Evolutionary conservation across 1,140 invertebrate species (phyloP), one percentile per base, ranked within the genome.

Genomic region (Hylaeus volcanicus): DNA sequence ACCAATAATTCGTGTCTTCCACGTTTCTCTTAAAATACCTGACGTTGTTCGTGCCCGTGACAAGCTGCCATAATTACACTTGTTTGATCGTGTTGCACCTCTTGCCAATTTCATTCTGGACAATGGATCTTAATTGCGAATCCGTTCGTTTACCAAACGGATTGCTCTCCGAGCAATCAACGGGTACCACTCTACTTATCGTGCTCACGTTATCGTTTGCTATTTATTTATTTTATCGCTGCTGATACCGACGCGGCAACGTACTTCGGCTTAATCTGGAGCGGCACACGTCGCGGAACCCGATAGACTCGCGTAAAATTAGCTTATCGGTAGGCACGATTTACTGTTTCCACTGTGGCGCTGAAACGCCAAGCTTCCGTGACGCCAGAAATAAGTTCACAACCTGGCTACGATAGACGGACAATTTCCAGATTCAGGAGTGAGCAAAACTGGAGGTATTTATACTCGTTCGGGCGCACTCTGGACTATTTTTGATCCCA

Each of bases 341-440:
- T 77, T 69, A 60, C 56, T 55, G 53, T 48, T 37, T 12, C 51
- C 14, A n/a, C 14, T 11, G 4, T 43, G 37, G 5, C 53, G 8
- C 14, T 39, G 63, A 26, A 73, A 45, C 43, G 41, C 26, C 60
- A 51, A 55, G 56, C 43, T 84, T 81, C 68, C 77, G 61, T 43
- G 68, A 63, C 56, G 71, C 51, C 15, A 60, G n/a, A 74, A 74
- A 81, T 69, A 78, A 72, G 69, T 84, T 71, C 68, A 80, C 68
- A 51, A 39, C 37, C 68, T 26, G 78, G 64, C 43, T 60, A 9
- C 60, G 12, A 66, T 68, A 69, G 8, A 5, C n/a, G 8, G 51
- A 76, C 11, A 68, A 66, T 76, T 81, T 76, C 72, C 73, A 84
- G 72, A 81, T 79, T 37, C 70, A 51, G 63, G 3, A 61, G 26